These are phyloP conservation scores for Zaprionus nigranus DNA, from an alignment of 1,140 invertebrate species.

Conservation along the genomic window DNA sequence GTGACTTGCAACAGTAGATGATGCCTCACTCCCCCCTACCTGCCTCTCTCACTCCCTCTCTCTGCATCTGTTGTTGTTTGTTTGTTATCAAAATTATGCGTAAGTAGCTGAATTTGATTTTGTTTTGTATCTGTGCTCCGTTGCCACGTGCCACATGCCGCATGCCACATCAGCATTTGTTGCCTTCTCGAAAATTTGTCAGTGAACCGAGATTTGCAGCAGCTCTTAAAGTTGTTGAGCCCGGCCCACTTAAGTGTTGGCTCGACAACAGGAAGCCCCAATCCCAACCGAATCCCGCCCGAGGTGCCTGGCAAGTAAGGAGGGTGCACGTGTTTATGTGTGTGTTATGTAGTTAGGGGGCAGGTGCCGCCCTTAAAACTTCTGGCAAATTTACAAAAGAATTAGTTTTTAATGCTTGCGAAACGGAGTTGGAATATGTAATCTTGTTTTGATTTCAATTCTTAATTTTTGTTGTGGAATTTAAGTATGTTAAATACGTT, in stretches of 20 bases:
- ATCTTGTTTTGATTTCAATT: too few relatives aligned
- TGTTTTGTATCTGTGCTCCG: slow-evolving; percentile 3
- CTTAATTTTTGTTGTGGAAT: too few relatives aligned
- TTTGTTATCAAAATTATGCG: slow-evolving; percentile 44
- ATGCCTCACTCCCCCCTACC: neutral
- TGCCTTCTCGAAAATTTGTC: neutral
- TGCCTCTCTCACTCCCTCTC: neutral
- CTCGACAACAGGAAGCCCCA: neutral
- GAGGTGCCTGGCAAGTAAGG: neutral
- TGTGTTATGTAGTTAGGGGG: slow-evolving; percentile 1
- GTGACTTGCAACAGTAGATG: slow-evolving; percentile 5
- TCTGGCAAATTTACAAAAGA: neutral
- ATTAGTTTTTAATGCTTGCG: too few relatives aligned
- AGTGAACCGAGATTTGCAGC: slow-evolving; percentile 5
- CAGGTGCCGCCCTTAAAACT: neutral
- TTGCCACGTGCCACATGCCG: neutral
- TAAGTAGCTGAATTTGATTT: slow-evolving; percentile 47
- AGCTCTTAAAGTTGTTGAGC: slow-evolving; percentile 1
- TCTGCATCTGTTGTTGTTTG: slow-evolving; percentile 21
- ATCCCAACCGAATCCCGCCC: neutral
- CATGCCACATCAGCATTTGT: neutral
- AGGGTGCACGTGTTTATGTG: neutral
- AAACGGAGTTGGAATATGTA: too few relatives aligned
- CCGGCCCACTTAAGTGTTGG: neutral
- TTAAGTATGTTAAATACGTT: too few relatives aligned